phyloP scores from a whole-genome alignment of 2,797 vertebrate species.

The Oreochromis mossambicus region DNA sequence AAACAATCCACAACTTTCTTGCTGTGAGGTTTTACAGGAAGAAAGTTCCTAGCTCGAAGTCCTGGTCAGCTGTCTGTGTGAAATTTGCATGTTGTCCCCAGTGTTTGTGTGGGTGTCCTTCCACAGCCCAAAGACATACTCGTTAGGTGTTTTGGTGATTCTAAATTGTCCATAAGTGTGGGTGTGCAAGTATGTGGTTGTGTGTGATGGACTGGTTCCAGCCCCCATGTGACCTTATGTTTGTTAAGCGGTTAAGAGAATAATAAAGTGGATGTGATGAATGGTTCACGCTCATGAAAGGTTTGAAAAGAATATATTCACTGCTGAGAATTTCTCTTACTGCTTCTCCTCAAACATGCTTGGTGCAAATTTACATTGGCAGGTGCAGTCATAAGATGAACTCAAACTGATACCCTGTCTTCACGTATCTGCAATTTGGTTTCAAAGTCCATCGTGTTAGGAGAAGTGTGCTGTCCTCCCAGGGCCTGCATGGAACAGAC shows the following conservation, averaged over 20 bases:
- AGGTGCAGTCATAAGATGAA: neutral
- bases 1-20: neutral
- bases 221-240: neutral
- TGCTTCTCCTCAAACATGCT: neutral
- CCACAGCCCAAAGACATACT: neutral
- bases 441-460: constrained; percentile 6
- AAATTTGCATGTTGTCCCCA: neutral
- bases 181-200: neutral
- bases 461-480: constrained; percentile 30
- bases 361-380: neutral
- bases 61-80: neutral
- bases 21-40: neutral
- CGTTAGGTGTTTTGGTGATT: neutral
- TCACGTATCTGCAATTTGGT: neutral
- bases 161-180: neutral
- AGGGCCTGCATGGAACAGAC: constrained; percentile 40
- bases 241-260: neutral
- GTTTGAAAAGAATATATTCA: neutral
- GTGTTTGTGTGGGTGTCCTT: neutral
- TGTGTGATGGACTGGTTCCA: neutral
- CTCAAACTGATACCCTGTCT: constrained; percentile 18
- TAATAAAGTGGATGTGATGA: neutral
- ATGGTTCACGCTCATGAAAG: neutral
- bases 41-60: neutral
- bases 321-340: neutral